Evolutionary conservation across 2,888 invertebrate species (phyloP).

Genomic region (Chelonus formosanus): DNA sequence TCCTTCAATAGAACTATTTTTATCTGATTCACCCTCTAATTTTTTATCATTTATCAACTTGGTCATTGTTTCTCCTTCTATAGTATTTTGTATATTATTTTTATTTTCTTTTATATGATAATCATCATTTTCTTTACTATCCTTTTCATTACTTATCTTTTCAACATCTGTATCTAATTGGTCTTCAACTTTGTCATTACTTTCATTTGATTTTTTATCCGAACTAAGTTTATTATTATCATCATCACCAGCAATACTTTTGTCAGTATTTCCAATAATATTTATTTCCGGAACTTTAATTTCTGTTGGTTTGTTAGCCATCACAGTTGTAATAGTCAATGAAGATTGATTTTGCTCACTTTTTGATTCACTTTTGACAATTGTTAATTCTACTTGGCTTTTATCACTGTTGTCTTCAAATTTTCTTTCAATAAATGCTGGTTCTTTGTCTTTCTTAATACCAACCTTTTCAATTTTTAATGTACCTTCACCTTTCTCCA

Average conservation of each 20-base stretch:
- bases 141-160: constrained; percentile 35
- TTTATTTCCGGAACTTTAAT: constrained; percentile 47
- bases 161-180: constrained; percentile 49
- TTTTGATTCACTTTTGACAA: constrained; percentile 65
- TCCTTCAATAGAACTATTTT: no score
- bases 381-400: constrained; percentile 65
- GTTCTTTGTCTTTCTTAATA: constrained; percentile 66
- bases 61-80: constrained; percentile 27
- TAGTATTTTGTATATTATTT: constrained; percentile 31
- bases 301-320: constrained; percentile 42
- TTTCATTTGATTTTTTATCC: constrained; percentile 36
- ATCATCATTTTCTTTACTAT: constrained; percentile 26
- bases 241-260: constrained; percentile 28
- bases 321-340: constrained; percentile 59
- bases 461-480: constrained; percentile 72
- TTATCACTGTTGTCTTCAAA: constrained; percentile 52
- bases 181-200: constrained; percentile 47
- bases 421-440: constrained; percentile 54
- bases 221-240: no score
- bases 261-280: constrained; percentile 38
- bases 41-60: constrained; percentile 18
- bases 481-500: constrained; percentile 73
- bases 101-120: constrained; percentile 18
- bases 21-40: background rate
- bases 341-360: constrained; percentile 53